Evolutionary conservation across 2,888 invertebrate species (phyloP).

Genomic region (Orthosia incerta): DNA sequence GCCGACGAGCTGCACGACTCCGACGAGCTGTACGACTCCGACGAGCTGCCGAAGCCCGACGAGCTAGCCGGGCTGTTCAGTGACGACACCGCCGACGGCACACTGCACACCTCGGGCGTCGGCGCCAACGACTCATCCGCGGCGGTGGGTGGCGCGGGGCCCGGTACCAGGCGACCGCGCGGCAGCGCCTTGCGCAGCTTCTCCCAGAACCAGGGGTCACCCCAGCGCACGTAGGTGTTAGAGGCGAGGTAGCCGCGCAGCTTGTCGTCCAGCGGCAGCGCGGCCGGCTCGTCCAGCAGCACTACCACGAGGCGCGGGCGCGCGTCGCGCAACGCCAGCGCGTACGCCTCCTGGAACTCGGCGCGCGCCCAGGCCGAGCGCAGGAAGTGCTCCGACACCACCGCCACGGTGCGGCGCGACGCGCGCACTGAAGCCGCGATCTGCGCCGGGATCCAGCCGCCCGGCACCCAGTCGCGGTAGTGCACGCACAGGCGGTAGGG

Average conservation of each 20-base stretch:
- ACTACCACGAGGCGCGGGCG: constrained; percentile 94
- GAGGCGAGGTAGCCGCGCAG: constrained; percentile 92
- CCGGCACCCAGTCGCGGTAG: constrained; percentile 67
- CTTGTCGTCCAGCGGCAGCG: constrained; percentile 91
- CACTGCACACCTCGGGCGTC: background rate
- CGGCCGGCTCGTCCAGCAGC: constrained; percentile 89
- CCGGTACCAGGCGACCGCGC: constrained; percentile 29
- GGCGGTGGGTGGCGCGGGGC: background rate
- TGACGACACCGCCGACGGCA: background rate
- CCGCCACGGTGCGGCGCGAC: constrained; percentile 61
- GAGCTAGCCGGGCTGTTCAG: background rate
- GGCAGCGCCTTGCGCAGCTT: constrained; percentile 94
- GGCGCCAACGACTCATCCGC: constrained; percentile 89
- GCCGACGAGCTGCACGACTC: background rate
- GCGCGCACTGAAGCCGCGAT: constrained; percentile 60
- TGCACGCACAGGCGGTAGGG: constrained; percentile 63
- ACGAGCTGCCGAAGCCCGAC: background rate
- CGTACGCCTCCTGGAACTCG: constrained; percentile 92
- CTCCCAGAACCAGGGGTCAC: constrained; percentile 96
- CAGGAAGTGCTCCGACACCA: constrained; percentile 68
- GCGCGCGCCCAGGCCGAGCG: constrained; percentile 92
- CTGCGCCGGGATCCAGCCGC: constrained; percentile 67
- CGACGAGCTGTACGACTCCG: background rate
- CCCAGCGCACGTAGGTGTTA: constrained; percentile 96
- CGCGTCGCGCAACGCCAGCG: constrained; percentile 75